Evolutionary conservation across 1,140 invertebrate genomes (phyloP).

Genomic region (Notospermus geniculatus): DNA sequence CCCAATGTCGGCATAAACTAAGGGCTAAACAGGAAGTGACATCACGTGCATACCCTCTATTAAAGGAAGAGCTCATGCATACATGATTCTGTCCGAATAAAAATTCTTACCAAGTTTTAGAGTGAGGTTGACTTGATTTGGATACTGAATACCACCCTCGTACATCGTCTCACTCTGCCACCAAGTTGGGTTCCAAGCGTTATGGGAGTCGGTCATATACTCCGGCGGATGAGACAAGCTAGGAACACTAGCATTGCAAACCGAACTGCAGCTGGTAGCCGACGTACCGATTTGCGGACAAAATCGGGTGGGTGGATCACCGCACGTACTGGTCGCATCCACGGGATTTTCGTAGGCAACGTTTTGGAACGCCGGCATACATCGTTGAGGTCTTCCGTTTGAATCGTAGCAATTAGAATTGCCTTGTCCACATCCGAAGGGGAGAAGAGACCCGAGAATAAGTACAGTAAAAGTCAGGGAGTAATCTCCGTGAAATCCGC

Average conservation of each 20-base stretch:
- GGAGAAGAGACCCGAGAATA: no score
- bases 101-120: conserved; percentile 81
- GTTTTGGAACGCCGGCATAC: conserved; percentile 94
- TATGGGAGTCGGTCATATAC: conserved; percentile 87
- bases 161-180: conserved; percentile 98
- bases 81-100: no score
- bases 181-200: conserved; percentile 83
- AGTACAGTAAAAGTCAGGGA: no score
- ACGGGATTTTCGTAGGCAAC: conserved; percentile 84
- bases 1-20: no score
- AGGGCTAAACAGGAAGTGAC: no score
- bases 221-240: conserved; percentile 67
- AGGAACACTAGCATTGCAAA: conserved; percentile 58
- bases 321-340: conserved; percentile 94
- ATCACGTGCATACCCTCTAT: no score
- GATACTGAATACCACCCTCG: conserved; percentile 83
- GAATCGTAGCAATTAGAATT: conserved; percentile 63
- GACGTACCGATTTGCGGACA: conserved; percentile 81
- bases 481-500: no score
- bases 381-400: conserved; percentile 68
- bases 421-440: no score
- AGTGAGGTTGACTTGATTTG: conserved; percentile 88
- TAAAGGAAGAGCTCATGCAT: no score
- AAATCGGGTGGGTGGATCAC: conserved; percentile 61
- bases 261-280: conserved; percentile 63